Evolutionary conservation across 2,888 invertebrate genomes (phyloP).

Genomic region (Belgica antarctica): DNA sequence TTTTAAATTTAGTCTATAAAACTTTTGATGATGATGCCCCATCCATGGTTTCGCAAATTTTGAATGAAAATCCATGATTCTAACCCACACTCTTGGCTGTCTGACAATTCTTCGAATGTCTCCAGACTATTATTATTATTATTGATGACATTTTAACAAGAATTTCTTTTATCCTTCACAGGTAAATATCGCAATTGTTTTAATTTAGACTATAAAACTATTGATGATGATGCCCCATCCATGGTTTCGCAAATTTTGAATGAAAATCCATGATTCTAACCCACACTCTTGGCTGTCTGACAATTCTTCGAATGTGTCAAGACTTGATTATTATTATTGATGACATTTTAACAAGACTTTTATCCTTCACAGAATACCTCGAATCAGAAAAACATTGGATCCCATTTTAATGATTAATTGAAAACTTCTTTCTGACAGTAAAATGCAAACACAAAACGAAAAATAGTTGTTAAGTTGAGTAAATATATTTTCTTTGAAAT

Average conservation of each 20-base stretch:
- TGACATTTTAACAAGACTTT: too few species aligned
- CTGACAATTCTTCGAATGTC: constrained; percentile 10
- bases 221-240: constrained; percentile 35
- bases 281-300: constrained; percentile 42
- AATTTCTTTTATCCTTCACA: too few species aligned
- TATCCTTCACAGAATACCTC: too few species aligned
- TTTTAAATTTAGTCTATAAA: not conserved
- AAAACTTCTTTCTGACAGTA: too few species aligned
- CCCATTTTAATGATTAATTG: too few species aligned
- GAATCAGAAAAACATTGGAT: too few species aligned
- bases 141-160: too few species aligned
- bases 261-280: constrained; percentile 39
- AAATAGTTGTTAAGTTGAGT: too few species aligned
- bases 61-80: constrained; percentile 39
- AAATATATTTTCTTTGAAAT: too few species aligned
- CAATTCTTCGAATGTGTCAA: not conserved
- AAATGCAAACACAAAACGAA: too few species aligned
- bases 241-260: constrained; percentile 38
- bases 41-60: constrained; percentile 38
- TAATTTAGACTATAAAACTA: not conserved
- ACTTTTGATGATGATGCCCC: constrained; percentile 32
- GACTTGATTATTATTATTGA: too few species aligned
- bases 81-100: constrained; percentile 40
- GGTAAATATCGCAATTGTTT: constrained; percentile 5
- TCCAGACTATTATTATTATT: too few species aligned